These are phyloP conservation scores for Drosophila parabipectinata DNA, from an alignment of 1,140 invertebrate species.

Conservation along the genomic window DNA sequence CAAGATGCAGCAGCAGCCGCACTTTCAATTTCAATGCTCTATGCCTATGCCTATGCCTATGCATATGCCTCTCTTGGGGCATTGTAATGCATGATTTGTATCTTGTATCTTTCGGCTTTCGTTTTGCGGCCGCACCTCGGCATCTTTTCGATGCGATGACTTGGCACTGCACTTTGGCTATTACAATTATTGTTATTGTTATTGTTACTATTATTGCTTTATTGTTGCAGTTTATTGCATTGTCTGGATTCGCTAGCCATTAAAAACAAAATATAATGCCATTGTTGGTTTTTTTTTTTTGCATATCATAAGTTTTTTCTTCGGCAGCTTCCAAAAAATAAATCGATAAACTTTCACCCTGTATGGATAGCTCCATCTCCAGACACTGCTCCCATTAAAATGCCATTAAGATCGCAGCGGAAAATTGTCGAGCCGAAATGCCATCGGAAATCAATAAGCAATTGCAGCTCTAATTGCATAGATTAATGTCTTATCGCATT, in stretches of 20 bases:
- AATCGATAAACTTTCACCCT: slow-evolving; percentile 54
- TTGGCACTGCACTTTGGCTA: slow-evolving; percentile 47
- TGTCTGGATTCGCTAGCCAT: slow-evolving; percentile 42
- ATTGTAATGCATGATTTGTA: slow-evolving; percentile 50
- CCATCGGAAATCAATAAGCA: slow-evolving; percentile 31
- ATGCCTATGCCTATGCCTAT: not conserved
- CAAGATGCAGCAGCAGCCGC: slow-evolving; percentile 34
- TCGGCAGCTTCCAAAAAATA: slow-evolving; percentile 45
- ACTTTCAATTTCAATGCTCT: slow-evolving; percentile 48
- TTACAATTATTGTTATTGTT: slow-evolving; percentile 47
- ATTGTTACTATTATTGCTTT: slow-evolving; percentile 52
- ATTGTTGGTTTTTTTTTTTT: slow-evolving; percentile 12
- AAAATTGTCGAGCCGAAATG: slow-evolving; percentile 35
- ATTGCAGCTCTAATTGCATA: slow-evolving; percentile 40
- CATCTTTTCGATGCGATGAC: slow-evolving; percentile 27
- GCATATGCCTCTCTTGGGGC: not conserved
- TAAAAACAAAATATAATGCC: slow-evolving; percentile 24
- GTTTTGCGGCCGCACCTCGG: slow-evolving; percentile 32
- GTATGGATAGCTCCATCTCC: not conserved
- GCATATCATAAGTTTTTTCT: slow-evolving; percentile 40
- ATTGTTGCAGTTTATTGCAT: slow-evolving; percentile 55
- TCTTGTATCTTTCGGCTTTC: slow-evolving; percentile 44
- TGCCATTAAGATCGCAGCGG: slow-evolving; percentile 29
- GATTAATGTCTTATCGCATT: slow-evolving; percentile 39
- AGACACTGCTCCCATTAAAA: slow-evolving; percentile 45